Evolutionary conservation across 92 coral and sea anemone species (phyloP).

Genomic region (Isaurus tuberculatus): DNA sequence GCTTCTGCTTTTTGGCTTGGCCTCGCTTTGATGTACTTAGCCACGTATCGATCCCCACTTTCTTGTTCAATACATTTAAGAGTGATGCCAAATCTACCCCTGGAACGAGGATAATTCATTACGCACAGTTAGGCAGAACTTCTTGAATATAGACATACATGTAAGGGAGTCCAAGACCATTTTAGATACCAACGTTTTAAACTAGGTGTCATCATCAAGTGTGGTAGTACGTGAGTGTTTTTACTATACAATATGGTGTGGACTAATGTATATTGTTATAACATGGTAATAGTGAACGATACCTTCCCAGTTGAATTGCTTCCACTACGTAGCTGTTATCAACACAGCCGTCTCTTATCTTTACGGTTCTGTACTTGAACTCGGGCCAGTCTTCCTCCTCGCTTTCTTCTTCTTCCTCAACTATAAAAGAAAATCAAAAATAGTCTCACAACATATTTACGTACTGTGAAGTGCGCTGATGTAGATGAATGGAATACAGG

Average conservation of each 20-base stretch:
- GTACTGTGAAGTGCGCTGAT: too few species aligned
- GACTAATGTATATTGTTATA: neutral
- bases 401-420: slow-evolving; percentile 77
- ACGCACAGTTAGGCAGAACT: neutral
- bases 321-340: slow-evolving; percentile 80
- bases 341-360: slow-evolving; percentile 72
- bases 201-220: too few species aligned
- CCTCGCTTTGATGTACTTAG: slow-evolving; percentile 88
- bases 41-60: slow-evolving; percentile 88
- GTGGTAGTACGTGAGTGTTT: too few species aligned
- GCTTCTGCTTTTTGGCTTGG: slow-evolving; percentile 91
- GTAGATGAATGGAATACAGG: too few species aligned
- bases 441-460: too few species aligned
- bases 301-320: slow-evolving; percentile 91
- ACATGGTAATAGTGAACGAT: neutral
- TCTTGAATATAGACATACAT: neutral
- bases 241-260: too few species aligned
- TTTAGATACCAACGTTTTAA: too few species aligned
- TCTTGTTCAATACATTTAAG: slow-evolving; percentile 84
- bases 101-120: slow-evolving; percentile 5
- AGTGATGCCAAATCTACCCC: slow-evolving; percentile 94
- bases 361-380: slow-evolving; percentile 67
- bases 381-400: slow-evolving; percentile 79
- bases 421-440: too few species aligned
- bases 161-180: too few species aligned